phyloP scores from a whole-genome alignment of 2,113 vertebrate genomes.

The Sitta europaea region DNA sequence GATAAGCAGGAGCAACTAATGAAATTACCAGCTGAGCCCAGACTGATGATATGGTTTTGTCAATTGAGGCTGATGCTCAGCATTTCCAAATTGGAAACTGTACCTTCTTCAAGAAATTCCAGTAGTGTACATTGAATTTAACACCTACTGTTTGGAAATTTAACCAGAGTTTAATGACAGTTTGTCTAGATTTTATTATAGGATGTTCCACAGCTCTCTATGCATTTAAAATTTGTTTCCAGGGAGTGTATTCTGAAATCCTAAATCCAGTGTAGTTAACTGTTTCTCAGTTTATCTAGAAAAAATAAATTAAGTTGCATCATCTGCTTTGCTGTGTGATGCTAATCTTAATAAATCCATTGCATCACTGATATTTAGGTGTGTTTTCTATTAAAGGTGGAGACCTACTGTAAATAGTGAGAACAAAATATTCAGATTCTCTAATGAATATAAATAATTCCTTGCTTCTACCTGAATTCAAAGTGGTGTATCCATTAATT shows the following conservation, averaged over 20 bases:
- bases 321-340: neutral
- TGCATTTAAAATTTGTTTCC: neutral
- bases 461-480: neutral
- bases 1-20: neutral
- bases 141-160: neutral
- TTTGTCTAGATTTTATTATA: neutral
- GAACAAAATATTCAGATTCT: neutral
- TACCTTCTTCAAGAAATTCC: neutral
- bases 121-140: neutral
- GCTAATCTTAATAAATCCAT: neutral
- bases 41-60: neutral
- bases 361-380: neutral
- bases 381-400: neutral
- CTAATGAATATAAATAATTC: neutral
- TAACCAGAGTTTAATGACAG: neutral
- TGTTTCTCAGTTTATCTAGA: neutral
- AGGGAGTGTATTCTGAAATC: neutral
- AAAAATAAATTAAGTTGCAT: neutral
- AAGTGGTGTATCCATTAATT: neutral
- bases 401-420: neutral
- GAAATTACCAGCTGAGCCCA: neutral
- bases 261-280: neutral
- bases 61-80: neutral
- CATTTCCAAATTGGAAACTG: neutral
- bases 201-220: neutral